Percentiles rank a stretch among this genome's conserved stretches.
Evolutionary conservation across 2,113 vertebrate species (phyloP).

Genomic region (Anthoscopus minutus): DNA sequence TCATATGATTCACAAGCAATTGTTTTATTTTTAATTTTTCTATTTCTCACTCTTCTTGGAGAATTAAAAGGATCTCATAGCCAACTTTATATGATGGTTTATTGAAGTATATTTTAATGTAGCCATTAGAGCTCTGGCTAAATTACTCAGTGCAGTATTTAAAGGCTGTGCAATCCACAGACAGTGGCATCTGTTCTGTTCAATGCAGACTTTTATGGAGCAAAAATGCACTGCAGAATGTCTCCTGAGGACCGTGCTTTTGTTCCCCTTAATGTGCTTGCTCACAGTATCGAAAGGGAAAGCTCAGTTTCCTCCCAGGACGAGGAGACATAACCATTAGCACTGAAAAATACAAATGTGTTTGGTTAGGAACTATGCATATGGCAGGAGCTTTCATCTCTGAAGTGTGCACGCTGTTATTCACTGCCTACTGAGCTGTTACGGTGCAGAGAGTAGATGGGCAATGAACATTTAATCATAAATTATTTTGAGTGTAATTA

Average conservation of each 20-base stretch:
- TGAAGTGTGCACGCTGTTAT: background rate
- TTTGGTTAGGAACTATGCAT: background rate
- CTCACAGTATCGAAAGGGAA: background rate
- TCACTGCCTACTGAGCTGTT: conserved; percentile 13
- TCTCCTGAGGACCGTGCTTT: background rate
- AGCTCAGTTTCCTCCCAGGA: background rate
- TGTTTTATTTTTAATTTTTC: conserved; percentile 6
- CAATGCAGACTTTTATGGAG: background rate
- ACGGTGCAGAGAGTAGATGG: background rate
- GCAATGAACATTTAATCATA: conserved; percentile 9
- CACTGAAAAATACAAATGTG: background rate
- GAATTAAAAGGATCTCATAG: background rate
- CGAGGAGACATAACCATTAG: background rate
- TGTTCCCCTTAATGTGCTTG: background rate
- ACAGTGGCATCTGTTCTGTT: conserved; percentile 2
- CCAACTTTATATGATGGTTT: background rate
- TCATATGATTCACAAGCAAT: background rate
- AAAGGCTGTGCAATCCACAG: background rate
- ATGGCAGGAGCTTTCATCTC: background rate
- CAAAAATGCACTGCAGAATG: background rate
- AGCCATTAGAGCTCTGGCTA: background rate
- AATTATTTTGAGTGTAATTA: conserved; percentile 34
- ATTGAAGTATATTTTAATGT: background rate
- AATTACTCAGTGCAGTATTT: background rate
- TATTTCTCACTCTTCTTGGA: background rate